Evolutionary conservation across 2,113 vertebrate genomes (phyloP), one percentile per base, ranked within the genome.

Genomic region (Oenanthe oenanthe): DNA sequence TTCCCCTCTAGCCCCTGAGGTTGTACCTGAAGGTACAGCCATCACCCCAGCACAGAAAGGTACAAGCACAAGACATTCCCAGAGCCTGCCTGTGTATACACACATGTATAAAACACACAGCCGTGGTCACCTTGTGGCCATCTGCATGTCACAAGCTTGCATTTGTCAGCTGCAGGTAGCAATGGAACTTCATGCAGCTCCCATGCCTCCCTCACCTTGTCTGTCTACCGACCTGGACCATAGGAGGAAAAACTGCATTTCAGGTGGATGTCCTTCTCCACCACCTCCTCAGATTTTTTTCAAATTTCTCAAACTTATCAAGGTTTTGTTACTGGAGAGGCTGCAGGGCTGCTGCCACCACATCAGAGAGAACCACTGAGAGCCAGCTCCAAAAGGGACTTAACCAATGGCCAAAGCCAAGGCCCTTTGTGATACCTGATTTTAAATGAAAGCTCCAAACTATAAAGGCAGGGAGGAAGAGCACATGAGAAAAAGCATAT

Each of bases 41-140:
- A 34, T 38, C 24, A 61, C 4, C 4, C 4, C 11, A 4, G 19
- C 4, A 19, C 40, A 51, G 17, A 60, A 14, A 28, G 6, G 3
- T 9, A 56, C 5, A 22, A 57, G 5, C 24, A 38, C 2, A 40
- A n/a, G n/a, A 36, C 17, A 12, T 43, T 31, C 42, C 26, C 15
- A 48, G n/a, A 70, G 17, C 24, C 22, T 8, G 5, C 4, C 5
- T 22, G 6, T 20, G 34, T 36, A 1, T 2, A 17, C 7, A 19
- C 24, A 40, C 4, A 0, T 9, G 14, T 32, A 22, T 42, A 47
- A 56, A 50, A 7, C 4, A 10, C 14, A 18, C 4, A 16, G 29
- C 57, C 2, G 8, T 3, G 16, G 79, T 47, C 76, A 71, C 32
- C 54, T 66, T n/a, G 67, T 73, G 83, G 72, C 9, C 7, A 50